phyloP scores from a whole-genome alignment of 2,888 invertebrate species.

The Ophion costatus region DNA sequence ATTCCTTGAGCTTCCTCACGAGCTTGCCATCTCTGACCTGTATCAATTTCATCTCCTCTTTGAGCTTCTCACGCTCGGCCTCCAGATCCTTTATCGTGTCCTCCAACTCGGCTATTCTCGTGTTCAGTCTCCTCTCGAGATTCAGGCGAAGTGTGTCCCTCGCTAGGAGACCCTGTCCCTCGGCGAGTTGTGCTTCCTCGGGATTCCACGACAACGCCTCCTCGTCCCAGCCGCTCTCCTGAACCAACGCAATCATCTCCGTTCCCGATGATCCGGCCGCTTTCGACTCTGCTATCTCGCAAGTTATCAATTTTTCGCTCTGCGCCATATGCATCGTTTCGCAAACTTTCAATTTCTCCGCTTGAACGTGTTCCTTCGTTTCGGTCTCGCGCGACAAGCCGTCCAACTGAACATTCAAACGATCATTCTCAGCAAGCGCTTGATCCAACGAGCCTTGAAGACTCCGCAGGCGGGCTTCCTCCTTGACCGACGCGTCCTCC shows the following conservation, averaged over 20 bases:
- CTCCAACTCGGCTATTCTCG: constrained; percentile 85
- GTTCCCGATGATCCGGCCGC: not conserved
- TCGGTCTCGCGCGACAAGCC: constrained; percentile 8
- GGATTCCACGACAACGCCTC: constrained; percentile 86
- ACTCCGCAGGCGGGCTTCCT: constrained; percentile 58
- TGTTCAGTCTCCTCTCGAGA: constrained; percentile 76
- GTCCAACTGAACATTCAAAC: constrained; percentile 39
- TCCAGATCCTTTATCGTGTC: constrained; percentile 86
- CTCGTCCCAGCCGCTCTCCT: constrained; percentile 84
- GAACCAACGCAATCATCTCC: constrained; percentile 80
- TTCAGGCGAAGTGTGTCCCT: constrained; percentile 69
- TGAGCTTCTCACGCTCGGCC: constrained; percentile 85
- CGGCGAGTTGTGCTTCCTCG: constrained; percentile 85
- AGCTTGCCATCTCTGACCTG: constrained; percentile 91
- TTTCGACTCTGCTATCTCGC: constrained; percentile 2
- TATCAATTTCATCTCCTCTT: constrained; percentile 87
- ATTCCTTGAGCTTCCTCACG: constrained; percentile 93
- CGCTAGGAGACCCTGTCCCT: constrained; percentile 79
- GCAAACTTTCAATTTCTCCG: constrained; percentile 20
- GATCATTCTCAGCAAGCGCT: constrained; percentile 64
- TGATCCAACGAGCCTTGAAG: constrained; percentile 69
- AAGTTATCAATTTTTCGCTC: constrained; percentile 16
- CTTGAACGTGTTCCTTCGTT: constrained; percentile 4
- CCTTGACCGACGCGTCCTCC: constrained; percentile 40
- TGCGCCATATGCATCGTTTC: constrained; percentile 17